Evolutionary conservation across 2,113 vertebrate species (phyloP).

Genomic region (Progne subis): DNA sequence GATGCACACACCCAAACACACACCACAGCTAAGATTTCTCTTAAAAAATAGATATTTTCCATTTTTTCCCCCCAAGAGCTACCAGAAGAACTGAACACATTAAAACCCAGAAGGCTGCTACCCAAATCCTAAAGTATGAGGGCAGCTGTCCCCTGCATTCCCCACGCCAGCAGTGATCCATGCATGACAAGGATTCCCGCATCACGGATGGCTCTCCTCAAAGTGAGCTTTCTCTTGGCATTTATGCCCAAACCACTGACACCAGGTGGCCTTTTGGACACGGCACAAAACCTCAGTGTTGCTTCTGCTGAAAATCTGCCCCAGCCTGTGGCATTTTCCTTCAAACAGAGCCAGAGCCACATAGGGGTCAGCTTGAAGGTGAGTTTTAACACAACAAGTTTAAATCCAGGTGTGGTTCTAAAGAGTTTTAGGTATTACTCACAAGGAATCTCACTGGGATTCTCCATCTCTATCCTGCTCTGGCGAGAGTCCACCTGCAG

Average conservation of each 20-base stretch:
- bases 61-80: not conserved
- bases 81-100: not conserved
- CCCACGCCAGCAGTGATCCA: not conserved
- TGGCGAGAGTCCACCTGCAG: not conserved
- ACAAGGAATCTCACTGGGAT: not conserved
- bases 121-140: accelerated
- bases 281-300: accelerated
- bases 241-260: not conserved
- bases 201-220: not conserved
- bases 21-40: not conserved
- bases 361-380: not conserved
- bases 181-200: accelerated
- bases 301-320: not conserved
- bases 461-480: not conserved
- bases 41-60: not conserved
- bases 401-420: not conserved
- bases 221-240: not conserved
- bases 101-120: not conserved
- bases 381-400: not conserved
- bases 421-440: not conserved
- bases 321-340: not conserved
- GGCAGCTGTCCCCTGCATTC: not conserved
- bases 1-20: not conserved
- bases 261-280: not conserved
- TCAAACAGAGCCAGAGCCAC: not conserved